phyloP scores from a whole-genome alignment of 2,113 vertebrate genomes.

The Arenaria interpres region DNA sequence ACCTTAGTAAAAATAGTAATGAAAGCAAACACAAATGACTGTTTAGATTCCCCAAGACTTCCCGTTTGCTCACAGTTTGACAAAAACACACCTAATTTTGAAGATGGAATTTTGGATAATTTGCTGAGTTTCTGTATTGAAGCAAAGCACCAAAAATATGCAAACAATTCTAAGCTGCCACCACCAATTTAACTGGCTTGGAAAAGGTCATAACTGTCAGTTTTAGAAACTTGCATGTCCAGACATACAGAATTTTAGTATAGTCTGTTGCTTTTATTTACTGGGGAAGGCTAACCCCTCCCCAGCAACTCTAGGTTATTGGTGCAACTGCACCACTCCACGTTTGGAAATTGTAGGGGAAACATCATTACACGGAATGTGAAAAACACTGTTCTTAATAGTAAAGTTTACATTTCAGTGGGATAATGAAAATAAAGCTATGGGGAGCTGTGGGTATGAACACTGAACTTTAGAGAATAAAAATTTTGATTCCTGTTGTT shows the following conservation, averaged over 20 bases:
- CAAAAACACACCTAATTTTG: slow-evolving; percentile 24
- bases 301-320: background rate
- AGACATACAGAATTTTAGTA: slow-evolving; percentile 7
- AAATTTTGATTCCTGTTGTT: background rate
- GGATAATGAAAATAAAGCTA: background rate
- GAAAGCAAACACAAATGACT: slow-evolving; percentile 16
- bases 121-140: slow-evolving; percentile 2
- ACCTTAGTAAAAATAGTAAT: background rate
- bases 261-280: slow-evolving; percentile 21
- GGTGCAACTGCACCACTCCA: background rate
- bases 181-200: slow-evolving; percentile 11
- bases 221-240: slow-evolving; percentile 35
- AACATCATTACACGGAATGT: background rate
- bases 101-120: slow-evolving; percentile 36
- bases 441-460: background rate
- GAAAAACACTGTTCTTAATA: background rate
- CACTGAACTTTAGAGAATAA: background rate
- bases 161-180: slow-evolving; percentile 6
- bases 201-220: slow-evolving; percentile 44
- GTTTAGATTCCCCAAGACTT: background rate
- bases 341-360: background rate
- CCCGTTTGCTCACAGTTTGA: background rate
- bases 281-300: slow-evolving; percentile 10
- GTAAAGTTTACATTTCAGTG: background rate
- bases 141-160: background rate